Base-by-base conservation (phyloP, 2,888 invertebrate genomes). In the Acheta domesticus region DNA sequence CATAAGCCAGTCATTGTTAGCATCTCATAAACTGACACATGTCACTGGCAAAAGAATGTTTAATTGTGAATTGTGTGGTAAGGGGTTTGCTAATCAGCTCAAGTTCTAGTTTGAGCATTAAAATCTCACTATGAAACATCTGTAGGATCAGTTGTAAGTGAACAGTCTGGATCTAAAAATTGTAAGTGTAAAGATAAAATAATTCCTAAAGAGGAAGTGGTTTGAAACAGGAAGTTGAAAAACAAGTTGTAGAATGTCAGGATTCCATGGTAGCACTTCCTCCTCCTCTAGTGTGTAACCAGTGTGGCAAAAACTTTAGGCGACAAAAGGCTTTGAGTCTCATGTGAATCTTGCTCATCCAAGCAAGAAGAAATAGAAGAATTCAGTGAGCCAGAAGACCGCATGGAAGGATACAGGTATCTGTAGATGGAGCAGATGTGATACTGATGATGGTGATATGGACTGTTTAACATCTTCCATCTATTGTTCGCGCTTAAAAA, bases 81-180 rank as follows among this genome's bases (percentile, higher is more conserved):
- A 91, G 82, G 90, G 90, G 83, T 93, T 93, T 84, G 91, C 90
- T 49, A 92, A 93, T 81, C 96, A 96, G 85, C 86, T 95, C 21
- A 92, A 92, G 85, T 96, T 96, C 88, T n/a, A n/a, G n/a, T 96
- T 93, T 87, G 93, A 94, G 80, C 96, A 96, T 85, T 96, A 12
- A 95, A 95, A 86, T 90, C 91, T 80, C 94, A 94, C 85, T 95
- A 95, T 86, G 94, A 94, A 19, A 49, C 76, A 48, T n/a, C 48
- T 11, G 12, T 48, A n/a, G 48, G 48, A 48, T 21, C 48, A 48
- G 48, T 16, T n/a, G 16, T 48, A n/a, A n/a, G 14, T 76, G 76
- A 48, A 16, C 36, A 36, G 12, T 19, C 48, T 48, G 48, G 48
- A 48, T 49, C 50, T 11, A 78, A 80, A 21, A 50, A 49, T 16